phyloP scores from a whole-genome alignment of 2,797 vertebrate genomes.

The Protonibea diacanthus region DNA sequence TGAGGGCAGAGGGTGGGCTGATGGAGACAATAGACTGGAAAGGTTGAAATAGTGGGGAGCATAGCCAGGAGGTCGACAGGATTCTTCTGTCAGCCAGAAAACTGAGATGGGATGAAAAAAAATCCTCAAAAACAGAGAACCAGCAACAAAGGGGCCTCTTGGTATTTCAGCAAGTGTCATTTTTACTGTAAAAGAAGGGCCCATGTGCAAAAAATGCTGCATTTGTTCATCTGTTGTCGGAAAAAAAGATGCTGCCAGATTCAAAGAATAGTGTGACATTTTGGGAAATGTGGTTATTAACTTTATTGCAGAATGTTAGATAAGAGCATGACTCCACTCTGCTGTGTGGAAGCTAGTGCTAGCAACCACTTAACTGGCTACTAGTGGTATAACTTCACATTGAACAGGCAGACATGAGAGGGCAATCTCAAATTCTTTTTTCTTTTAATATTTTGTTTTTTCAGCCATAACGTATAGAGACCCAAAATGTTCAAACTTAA shows the following conservation, averaged over 20 bases:
- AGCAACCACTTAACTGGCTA: neutral
- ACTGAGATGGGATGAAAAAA: slow-evolving; percentile 26
- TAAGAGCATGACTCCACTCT: neutral
- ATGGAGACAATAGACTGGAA: slow-evolving; percentile 46
- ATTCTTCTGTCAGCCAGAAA: slow-evolving; percentile 49
- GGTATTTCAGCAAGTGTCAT: slow-evolving; percentile 6
- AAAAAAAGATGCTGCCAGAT: no score
- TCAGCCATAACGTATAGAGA: neutral
- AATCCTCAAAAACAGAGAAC: slow-evolving; percentile 21
- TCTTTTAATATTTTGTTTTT: neutral
- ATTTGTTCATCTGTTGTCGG: neutral
- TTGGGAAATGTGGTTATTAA: neutral
- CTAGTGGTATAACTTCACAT: neutral
- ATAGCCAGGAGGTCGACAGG: slow-evolving; percentile 34
- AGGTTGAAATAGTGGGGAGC: slow-evolving; percentile 27
- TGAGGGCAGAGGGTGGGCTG: slow-evolving; percentile 46
- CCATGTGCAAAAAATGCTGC: neutral
- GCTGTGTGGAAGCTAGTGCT: neutral
- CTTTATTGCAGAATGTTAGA: neutral
- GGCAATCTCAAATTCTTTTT: neutral
- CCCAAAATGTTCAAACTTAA: neutral
- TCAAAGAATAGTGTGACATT: neutral
- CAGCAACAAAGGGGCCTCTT: slow-evolving; percentile 31
- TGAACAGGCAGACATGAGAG: neutral
- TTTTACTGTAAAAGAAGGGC: slow-evolving; percentile 1